Conservation (phyloP, 2,113 vertebrate genomes). For the Cichladusa arquata region DNA sequence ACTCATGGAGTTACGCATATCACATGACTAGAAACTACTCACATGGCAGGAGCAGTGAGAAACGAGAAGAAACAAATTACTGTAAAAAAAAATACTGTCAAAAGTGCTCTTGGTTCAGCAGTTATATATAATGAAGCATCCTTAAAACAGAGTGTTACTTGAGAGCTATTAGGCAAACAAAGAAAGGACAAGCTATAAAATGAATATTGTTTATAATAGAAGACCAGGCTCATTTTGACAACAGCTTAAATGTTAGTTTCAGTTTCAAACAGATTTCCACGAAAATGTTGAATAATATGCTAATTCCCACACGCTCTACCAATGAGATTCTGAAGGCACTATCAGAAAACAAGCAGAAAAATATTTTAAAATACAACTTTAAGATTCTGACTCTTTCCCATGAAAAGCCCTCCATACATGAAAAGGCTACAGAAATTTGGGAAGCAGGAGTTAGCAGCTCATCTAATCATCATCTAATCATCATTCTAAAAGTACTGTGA, state of each 20-base stretch:
- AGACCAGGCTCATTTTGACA: not conserved
- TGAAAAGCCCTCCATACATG: not conserved
- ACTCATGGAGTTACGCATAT: rapidly evolving
- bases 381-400: not conserved
- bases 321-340: not conserved
- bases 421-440: not conserved
- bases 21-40: not conserved
- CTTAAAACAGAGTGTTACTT: not conserved
- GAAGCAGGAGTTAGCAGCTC: not conserved
- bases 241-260: not conserved
- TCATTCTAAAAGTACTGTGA: not conserved
- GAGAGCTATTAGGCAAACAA: not conserved
- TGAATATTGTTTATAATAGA: not conserved
- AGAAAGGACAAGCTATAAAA: not conserved
- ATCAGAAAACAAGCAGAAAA: not conserved
- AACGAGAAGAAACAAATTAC: not conserved
- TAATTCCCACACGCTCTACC: not conserved
- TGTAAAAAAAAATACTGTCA: not conserved
- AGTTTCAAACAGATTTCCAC: not conserved
- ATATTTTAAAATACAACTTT: not conserved
- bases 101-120: not conserved
- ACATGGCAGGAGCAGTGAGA: not conserved
- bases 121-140: not conserved
- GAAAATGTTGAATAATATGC: not conserved
- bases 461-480: not conserved